Base-by-base conservation (phyloP, 2,888 invertebrate genomes). In the Chrysomela aeneicollis region DNA sequence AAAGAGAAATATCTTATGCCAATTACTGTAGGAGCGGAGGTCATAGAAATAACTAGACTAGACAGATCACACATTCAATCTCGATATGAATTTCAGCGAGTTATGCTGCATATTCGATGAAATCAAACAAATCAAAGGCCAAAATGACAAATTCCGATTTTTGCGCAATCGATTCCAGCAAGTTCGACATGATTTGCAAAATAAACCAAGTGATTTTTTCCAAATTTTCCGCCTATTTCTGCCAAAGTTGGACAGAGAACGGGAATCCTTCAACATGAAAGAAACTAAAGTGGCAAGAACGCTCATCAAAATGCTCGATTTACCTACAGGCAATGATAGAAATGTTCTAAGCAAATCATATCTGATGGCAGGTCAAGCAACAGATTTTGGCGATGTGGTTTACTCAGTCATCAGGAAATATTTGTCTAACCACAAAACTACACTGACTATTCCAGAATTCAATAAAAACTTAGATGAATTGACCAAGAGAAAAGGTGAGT, bases 221-320 rank as follows among this genome's bases (percentile, higher is more conserved):
- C 89, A 93, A 6, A 86, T 94, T 47, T 78, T 97, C 72, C 87
- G 97, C 69, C 84, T 97, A 32, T 81, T 97, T 9, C 76, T 97
- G 26, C 95, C 97, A 0, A 86, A 88, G 64, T 83, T 88, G 32
- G 97, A 97, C 76, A 88, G 90, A 70, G 90, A 92, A 71, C 87
- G 97, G 71, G 88, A 88, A 42, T 87, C 94, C 0, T 95, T 95
- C 82, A 93, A 95, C 18, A 85, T 97, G 66, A 93, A 94, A 83
- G 91, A 93, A 82, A 85, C 87, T 35, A 88, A 89, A 70, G 85
- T 97, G 64, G 92, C 91, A 0, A 87, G 86, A 72, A 79, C 91
- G 35, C 88, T 94, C 65, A 89, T 92, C n/a, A 87, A 89, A 74
- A 89, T 94, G 54, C 84, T 96, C 55, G 89, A 91, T 64, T 83